These are phyloP conservation scores for Cheilosia impressa DNA, from an alignment of 2,888 invertebrate species.

Conservation along the genomic window DNA sequence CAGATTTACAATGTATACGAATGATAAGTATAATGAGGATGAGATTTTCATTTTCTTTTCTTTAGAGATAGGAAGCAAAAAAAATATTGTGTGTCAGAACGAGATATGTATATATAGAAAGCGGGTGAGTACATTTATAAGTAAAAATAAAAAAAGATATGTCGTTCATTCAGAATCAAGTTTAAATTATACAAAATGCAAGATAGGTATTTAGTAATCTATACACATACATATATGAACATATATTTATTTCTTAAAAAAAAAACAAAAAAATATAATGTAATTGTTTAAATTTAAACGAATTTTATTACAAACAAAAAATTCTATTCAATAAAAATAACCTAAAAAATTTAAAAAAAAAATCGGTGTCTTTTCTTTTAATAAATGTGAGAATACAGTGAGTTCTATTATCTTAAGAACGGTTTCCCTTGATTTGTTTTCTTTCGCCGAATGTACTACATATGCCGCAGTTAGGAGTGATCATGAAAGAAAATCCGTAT, in stretches of 20 bases:
- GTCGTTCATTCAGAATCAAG: conserved; percentile 65
- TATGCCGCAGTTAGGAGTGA: too few species aligned
- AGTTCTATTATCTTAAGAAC: too few species aligned
- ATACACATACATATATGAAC: conserved; percentile 68
- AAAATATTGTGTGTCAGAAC: conserved; percentile 53
- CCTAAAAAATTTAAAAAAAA: conserved; percentile 58
- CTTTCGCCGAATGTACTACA: too few species aligned
- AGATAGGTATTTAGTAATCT: conserved; percentile 71
- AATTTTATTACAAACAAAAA: conserved; percentile 73
- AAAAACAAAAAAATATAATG: conserved; percentile 68
- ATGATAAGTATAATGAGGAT: conserved; percentile 68
- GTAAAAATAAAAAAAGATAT: conserved; percentile 13
- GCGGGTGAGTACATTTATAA: conserved; percentile 24
- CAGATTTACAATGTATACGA: conserved; percentile 75
- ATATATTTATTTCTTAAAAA: conserved; percentile 71
- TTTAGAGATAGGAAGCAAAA: conserved; percentile 46
- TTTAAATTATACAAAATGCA: conserved; percentile 71
- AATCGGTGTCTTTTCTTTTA: neutral
- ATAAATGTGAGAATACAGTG: too few species aligned
- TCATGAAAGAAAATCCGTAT: too few species aligned
- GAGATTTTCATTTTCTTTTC: conserved; percentile 68
- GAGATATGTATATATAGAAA: conserved; percentile 10
- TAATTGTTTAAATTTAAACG: conserved; percentile 75
- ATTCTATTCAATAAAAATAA: conserved; percentile 75
- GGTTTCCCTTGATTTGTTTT: too few species aligned